Evolutionary conservation across 1,140 invertebrate species (phyloP), one percentile per base, ranked within the genome.

Genomic region (Elymnias hypermnestra): DNA sequence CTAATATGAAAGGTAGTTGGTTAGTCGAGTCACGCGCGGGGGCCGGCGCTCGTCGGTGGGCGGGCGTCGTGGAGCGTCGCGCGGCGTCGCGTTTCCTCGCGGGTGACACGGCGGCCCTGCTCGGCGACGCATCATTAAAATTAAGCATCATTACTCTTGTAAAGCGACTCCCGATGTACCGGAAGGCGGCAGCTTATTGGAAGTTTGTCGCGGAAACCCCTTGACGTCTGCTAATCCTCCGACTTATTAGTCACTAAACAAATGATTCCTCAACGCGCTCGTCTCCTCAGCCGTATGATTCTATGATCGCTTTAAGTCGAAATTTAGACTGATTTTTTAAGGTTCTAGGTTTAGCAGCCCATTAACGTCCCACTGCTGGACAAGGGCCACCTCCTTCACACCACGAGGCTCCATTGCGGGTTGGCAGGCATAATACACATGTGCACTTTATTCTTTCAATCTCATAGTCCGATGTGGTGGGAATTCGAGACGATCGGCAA

Each of bases 61-160:
- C 19, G 19, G 19, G 10, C 1, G 26, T 33, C 13, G 29, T 15
- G 3, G 29, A 15, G 13, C 3, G 19, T 6, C 19, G 19, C 19
- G 19, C 19, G 56, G 43, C 29, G 43, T 12, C 29, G 38, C 17
- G 43, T 50, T 45, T 14, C 54, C 49, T 43, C 63, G 58, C 63
- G 57, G 50, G 65, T 57, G 66, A 52, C 63, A 58, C 38, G 51
- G 66, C 56, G 67, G 49, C 66, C 59, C 42, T 69, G 63, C 66
- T 59, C 64, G 61, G 51, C 74, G 76, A 83, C 76, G 74, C 66
- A 73, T 82, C 81, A 79, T 85, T 85, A 85, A 85, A 85, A 83
- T 85, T 85, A 77, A 85, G 61, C 76, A 75, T 85, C 81, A 83
- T 85, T 82, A 83, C 74, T 82, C 72, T 85, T 83, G 72, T 73